phyloP scores from a whole-genome alignment of 2,113 vertebrate genomes.

The Tringa solitaria region DNA sequence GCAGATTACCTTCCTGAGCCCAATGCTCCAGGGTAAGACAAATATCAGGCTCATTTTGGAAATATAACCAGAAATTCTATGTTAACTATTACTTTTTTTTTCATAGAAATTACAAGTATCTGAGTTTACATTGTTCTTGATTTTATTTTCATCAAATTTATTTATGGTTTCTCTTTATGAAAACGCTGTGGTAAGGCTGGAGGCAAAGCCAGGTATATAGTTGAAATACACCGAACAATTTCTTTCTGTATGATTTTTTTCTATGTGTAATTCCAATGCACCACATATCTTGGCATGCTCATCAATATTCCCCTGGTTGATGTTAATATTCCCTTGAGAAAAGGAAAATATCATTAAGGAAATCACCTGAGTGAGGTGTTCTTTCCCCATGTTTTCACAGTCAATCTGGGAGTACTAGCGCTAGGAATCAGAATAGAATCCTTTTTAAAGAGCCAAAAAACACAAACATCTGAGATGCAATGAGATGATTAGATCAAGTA shows the following conservation, averaged over 20 bases:
- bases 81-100: not conserved
- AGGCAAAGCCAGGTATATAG: not conserved
- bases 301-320: not conserved
- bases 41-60: not conserved
- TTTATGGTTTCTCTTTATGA: not conserved
- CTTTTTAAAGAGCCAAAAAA: not conserved
- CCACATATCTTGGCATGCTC: not conserved
- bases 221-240: not conserved
- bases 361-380: not conserved
- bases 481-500: not conserved
- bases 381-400: not conserved
- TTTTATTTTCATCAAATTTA: not conserved
- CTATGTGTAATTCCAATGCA: not conserved
- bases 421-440: not conserved
- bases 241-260: not conserved
- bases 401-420: not conserved
- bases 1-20: not conserved
- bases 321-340: not conserved
- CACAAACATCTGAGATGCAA: not conserved
- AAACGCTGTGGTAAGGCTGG: not conserved
- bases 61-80: not conserved
- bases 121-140: not conserved
- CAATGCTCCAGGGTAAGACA: not conserved
- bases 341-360: conserved; percentile 9
- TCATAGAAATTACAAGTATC: not conserved